A percentile compares a stretch with the other conserved stretches of the same genome.
Conservation (phyloP, 1,140 invertebrate species). For the Ruditapes philippinarum region DNA sequence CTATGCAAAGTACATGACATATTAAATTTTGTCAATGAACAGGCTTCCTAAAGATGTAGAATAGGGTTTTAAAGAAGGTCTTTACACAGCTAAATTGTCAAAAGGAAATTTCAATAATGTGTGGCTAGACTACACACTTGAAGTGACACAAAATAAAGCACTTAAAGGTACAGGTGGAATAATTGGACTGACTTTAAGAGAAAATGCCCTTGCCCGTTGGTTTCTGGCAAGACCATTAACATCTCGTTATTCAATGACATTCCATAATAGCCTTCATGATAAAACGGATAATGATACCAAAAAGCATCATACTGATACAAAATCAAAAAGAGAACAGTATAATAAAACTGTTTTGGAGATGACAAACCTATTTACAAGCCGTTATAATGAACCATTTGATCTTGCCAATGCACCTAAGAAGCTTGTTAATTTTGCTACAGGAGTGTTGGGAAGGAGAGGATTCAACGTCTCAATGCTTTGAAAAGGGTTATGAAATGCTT, state of each 20-base stretch:
- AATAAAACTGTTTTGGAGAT: background rate
- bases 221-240: constrained; percentile 44
- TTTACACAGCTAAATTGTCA: constrained; percentile 15
- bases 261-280: background rate
- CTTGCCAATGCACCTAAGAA: background rate
- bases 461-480: too few species aligned
- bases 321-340: background rate
- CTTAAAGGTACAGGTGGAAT: constrained; percentile 58
- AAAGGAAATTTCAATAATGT: constrained; percentile 38
- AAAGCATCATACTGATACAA: background rate
- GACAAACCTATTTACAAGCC: background rate
- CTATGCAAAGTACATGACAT: constrained; percentile 27
- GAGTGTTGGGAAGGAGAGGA: too few species aligned
- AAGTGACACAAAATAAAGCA: constrained; percentile 55
- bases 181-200: constrained; percentile 47
- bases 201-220: constrained; percentile 32
- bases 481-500: too few species aligned
- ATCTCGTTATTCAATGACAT: constrained; percentile 23
- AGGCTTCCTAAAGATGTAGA: background rate
- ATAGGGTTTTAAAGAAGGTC: background rate
- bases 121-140: constrained; percentile 57
- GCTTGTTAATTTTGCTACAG: constrained; percentile 53
- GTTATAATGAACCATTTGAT: constrained; percentile 55
- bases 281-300: background rate
- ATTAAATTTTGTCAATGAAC: background rate